A percentile compares a stretch with the other conserved stretches of the same genome.
Evolutionary conservation across 2,113 vertebrate species (phyloP).

Genomic region (Chrysochloris asiatica): DNA sequence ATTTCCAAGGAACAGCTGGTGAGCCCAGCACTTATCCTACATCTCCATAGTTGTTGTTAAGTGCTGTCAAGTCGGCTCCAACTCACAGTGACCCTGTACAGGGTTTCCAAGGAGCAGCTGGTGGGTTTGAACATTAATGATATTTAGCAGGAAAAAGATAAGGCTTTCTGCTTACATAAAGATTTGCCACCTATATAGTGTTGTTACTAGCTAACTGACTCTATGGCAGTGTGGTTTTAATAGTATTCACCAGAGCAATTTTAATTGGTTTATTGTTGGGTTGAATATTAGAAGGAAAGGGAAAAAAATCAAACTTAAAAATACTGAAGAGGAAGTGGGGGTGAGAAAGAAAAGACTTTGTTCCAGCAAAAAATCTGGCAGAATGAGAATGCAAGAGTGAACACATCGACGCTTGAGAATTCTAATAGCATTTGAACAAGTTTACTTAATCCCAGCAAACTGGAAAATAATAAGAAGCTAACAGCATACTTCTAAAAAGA

Average conservation of each 20-base stretch:
- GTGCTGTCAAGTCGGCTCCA: too few species aligned
- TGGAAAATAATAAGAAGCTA: background rate
- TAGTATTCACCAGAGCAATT: background rate
- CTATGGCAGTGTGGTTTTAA: too few species aligned
- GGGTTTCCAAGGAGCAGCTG: too few species aligned
- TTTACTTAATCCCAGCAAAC: background rate
- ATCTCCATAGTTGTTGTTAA: too few species aligned
- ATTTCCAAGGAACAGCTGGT: too few species aligned
- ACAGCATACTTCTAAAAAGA: background rate
- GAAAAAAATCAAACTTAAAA: background rate
- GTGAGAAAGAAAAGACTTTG: background rate
- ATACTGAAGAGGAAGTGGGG: background rate
- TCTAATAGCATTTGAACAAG: background rate
- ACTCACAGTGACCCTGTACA: too few species aligned
- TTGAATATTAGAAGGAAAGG: background rate
- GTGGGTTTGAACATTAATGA: too few species aligned
- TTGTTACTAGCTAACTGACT: too few species aligned
- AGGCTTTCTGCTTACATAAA: too few species aligned
- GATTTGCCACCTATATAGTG: too few species aligned
- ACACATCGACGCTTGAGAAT: slow-evolving; percentile 30
- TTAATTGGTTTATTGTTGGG: background rate
- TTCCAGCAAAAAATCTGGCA: background rate
- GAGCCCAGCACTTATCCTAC: too few species aligned
- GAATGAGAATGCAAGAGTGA: background rate
- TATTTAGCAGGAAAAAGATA: too few species aligned